phyloP scores from a whole-genome alignment of 2,113 vertebrate species.

The Crotophaga sulcirostris region DNA sequence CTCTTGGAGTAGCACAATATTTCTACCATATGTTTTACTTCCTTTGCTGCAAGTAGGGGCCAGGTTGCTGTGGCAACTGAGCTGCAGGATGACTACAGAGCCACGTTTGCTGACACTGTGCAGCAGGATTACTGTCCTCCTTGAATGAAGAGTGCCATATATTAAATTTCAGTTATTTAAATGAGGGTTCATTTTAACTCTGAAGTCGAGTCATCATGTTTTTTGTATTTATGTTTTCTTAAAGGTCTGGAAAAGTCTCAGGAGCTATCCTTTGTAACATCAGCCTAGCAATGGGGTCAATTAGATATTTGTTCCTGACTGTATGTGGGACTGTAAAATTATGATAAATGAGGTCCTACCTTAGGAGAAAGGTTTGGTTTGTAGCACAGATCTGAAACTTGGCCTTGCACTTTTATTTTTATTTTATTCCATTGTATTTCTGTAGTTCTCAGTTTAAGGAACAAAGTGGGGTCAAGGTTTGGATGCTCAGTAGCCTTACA shows the following conservation, averaged over 20 bases:
- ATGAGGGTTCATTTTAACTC: background rate
- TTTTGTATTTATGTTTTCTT: background rate
- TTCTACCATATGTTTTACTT: slow-evolving; percentile 44
- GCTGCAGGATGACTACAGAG: background rate
- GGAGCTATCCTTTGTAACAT: background rate
- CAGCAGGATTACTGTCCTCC: background rate
- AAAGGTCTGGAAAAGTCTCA: background rate
- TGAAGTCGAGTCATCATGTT: background rate
- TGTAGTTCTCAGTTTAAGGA: background rate
- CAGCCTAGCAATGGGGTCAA: background rate
- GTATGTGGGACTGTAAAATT: background rate
- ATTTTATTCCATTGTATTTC: background rate
- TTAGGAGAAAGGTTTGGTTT: background rate
- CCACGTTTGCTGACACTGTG: slow-evolving; percentile 1
- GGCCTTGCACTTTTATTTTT: background rate
- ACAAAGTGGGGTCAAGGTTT: background rate
- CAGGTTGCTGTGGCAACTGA: slow-evolving; percentile 59
- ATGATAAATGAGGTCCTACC: background rate
- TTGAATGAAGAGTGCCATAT: background rate
- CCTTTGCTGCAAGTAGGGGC: slow-evolving; percentile 19
- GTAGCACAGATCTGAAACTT: background rate
- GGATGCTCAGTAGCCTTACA: background rate
- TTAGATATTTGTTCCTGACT: background rate
- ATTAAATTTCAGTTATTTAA: background rate
- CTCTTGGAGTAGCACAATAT: slow-evolving; percentile 21